phyloP scores from a whole-genome alignment of 2,888 invertebrate genomes.

The Andricus quercusramuli region DNA sequence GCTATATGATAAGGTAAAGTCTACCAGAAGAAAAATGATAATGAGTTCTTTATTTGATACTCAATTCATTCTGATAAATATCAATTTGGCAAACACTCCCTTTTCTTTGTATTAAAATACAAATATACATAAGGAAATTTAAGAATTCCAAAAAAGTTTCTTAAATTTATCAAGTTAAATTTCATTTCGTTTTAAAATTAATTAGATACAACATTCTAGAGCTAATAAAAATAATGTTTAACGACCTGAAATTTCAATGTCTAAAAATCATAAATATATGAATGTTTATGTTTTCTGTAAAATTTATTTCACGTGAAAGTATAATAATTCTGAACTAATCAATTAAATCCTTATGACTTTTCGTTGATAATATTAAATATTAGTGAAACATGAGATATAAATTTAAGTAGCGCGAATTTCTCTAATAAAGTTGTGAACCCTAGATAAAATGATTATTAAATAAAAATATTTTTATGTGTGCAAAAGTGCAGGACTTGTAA shows the following conservation, averaged over 20 bases:
- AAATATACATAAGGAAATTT: too few relatives aligned
- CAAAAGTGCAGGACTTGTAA: neutral
- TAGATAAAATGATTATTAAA: neutral
- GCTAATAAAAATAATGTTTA: neutral
- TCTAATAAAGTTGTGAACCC: slow-evolving; percentile 3
- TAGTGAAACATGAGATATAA: neutral
- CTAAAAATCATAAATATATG: too few relatives aligned
- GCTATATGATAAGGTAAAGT: neutral
- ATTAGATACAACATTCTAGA: neutral
- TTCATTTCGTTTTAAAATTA: too few relatives aligned
- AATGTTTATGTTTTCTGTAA: neutral
- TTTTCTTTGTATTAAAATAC: neutral
- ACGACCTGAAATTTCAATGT: neutral
- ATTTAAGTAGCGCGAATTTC: slow-evolving; percentile 25
- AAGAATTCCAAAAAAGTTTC: too few relatives aligned
- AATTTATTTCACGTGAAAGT: neutral
- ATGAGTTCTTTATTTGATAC: neutral
- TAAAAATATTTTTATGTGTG: neutral
- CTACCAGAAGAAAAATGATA: neutral
- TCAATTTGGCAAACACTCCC: neutral
- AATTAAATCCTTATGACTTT: neutral
- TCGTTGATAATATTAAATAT: neutral
- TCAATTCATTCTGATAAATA: neutral
- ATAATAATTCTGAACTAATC: neutral
- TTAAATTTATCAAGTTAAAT: too few relatives aligned